These are phyloP conservation scores for Cassiopea andromeda DNA, from an alignment of 30 jellyfish, hydroid and myxozoan genomes.

Conservation along the genomic window DNA sequence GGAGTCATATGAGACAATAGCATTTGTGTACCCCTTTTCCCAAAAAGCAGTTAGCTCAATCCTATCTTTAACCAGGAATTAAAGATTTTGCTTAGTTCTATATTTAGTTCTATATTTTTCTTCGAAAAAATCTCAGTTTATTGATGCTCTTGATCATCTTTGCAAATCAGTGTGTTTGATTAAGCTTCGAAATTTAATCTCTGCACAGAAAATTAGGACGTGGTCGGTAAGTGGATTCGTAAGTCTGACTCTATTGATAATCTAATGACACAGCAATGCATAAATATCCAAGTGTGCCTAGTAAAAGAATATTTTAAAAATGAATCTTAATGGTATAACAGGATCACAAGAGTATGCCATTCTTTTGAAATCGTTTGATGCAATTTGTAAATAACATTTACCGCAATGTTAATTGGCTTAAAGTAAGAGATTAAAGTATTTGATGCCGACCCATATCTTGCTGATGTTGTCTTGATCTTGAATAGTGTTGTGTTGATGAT, in stretches of 20 bases:
- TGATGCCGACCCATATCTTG: background rate
- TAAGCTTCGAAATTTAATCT: background rate
- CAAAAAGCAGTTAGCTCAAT: no score
- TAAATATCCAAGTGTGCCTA: conserved; percentile 54
- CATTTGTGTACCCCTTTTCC: no score
- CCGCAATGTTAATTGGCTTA: conserved; percentile 57
- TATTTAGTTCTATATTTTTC: no score
- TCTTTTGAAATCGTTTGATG: conserved; percentile 63
- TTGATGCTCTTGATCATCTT: no score
- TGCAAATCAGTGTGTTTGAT: background rate
- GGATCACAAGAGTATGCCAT: conserved; percentile 65
- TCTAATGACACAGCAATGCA: conserved; percentile 58
- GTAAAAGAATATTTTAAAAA: conserved; percentile 37
- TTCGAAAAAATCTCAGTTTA: no score
- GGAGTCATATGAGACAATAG: no score
- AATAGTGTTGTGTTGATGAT: no score
- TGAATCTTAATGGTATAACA: conserved; percentile 47
- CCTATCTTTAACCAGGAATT: no score
- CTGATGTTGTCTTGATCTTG: background rate
- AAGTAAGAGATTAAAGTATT: background rate
- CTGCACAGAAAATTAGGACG: background rate
- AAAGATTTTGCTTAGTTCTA: no score
- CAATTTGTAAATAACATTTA: conserved; percentile 55
- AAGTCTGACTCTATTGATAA: conserved; percentile 49
- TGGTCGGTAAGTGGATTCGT: conserved; percentile 42